Evolutionary conservation across 1,140 invertebrate genomes (phyloP).

Genomic region (Acromyrmex charruanus): DNA sequence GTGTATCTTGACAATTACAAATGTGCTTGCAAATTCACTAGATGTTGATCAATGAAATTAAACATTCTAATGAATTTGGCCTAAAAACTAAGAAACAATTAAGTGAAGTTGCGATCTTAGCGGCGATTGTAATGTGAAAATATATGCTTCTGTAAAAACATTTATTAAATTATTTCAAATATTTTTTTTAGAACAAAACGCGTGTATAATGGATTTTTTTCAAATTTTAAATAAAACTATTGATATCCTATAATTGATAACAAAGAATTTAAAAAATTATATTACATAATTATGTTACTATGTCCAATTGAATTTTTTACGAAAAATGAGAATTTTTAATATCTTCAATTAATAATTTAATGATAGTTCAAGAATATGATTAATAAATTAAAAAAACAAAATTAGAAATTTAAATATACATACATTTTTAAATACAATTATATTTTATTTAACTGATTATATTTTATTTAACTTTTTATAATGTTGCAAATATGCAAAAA

Average conservation of each 20-base stretch:
- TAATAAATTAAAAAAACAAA: not conserved
- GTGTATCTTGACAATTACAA: no score
- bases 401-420: not conserved
- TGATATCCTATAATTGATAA: not conserved
- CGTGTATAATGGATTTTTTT: not conserved
- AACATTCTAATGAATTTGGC: no score
- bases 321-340: no score
- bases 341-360: not conserved
- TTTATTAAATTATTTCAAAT: not conserved
- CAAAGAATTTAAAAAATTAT: not conserved
- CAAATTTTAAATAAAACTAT: constrained; percentile 1
- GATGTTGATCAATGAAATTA: no score
- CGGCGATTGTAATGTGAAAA: not conserved
- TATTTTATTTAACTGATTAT: not conserved
- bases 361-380: not conserved
- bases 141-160: not conserved
- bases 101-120: not conserved
- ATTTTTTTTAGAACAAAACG: not conserved
- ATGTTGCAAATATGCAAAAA: not conserved
- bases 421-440: not conserved
- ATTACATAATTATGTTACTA: not conserved
- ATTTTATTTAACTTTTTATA: not conserved
- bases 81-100: not conserved
- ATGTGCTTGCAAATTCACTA: no score
- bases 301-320: not conserved